phyloP scores from a whole-genome alignment of 1,140 invertebrate species.

The Macrostomum lignano region DNA sequence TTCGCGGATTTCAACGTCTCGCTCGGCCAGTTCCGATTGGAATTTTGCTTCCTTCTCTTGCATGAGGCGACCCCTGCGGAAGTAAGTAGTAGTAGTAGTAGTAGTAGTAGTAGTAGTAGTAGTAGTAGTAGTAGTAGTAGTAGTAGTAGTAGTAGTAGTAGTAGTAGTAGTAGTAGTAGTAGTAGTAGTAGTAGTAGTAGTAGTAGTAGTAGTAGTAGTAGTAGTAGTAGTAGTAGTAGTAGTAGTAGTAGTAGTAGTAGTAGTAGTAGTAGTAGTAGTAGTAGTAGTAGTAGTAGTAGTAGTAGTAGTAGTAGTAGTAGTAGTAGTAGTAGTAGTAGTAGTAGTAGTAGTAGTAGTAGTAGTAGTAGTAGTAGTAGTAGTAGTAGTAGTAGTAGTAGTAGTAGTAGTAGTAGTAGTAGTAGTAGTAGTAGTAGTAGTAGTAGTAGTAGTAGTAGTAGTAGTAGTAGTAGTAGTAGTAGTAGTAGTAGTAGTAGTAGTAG shows the following conservation, averaged over 20 bases:
- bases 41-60: too few species aligned
- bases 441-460: background rate
- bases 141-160: background rate
- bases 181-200: background rate
- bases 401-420: slow-evolving; percentile 1
- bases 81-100: background rate
- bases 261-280: slow-evolving; percentile 2
- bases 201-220: slow-evolving; percentile 1
- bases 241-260: slow-evolving; percentile 2
- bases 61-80: too few species aligned
- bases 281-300: slow-evolving; percentile 1
- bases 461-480: slow-evolving; percentile 1
- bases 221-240: slow-evolving; percentile 1
- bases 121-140: background rate
- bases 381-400: slow-evolving; percentile 2
- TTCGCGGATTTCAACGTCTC: too few species aligned
- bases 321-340: background rate
- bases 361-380: background rate
- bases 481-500: slow-evolving; percentile 1
- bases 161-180: slow-evolving; percentile 1
- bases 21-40: too few species aligned
- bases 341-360: slow-evolving; percentile 1
- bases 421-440: slow-evolving; percentile 2
- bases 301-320: slow-evolving; percentile 1
- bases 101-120: background rate